These are phyloP conservation scores for Osmerus eperlanus DNA, from an alignment of 2,113 vertebrate species.

Conservation along the genomic window DNA sequence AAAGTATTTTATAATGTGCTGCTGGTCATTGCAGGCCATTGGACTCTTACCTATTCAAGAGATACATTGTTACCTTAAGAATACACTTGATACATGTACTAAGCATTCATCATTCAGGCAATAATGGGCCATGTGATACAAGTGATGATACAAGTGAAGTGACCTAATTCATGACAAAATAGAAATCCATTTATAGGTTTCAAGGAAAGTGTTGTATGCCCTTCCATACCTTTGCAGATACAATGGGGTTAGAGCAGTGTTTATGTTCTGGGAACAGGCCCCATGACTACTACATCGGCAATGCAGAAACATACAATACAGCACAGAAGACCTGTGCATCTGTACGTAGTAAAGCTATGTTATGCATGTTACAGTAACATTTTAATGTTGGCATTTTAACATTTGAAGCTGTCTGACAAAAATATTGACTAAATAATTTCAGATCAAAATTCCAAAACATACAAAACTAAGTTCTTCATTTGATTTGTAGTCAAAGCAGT, in stretches of 20 bases:
- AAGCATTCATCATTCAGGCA: conserved; percentile 41
- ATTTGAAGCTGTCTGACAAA: background rate
- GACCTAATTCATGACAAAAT: conserved; percentile 64
- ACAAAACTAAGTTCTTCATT: background rate
- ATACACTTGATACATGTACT: conserved; percentile 32
- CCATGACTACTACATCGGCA: background rate
- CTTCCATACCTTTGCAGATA: conserved; percentile 42
- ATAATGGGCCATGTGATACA: conserved; percentile 54
- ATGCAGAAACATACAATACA: background rate
- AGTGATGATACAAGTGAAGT: conserved; percentile 54
- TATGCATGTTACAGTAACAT: background rate
- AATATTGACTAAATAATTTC: too few species aligned
- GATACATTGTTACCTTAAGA: conserved; percentile 33
- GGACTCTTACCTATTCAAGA: conserved; percentile 17
- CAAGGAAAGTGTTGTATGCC: conserved; percentile 48
- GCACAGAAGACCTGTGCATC: background rate
- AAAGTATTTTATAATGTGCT: conserved; percentile 32
- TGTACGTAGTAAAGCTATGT: background rate
- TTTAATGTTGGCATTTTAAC: background rate
- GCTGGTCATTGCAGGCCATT: conserved; percentile 2
- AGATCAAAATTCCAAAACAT: background rate
- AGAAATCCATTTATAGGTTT: conserved; percentile 58
- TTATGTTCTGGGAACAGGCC: conserved; percentile 1
- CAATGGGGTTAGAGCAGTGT: conserved; percentile 26
- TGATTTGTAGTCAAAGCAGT: background rate